Evolutionary conservation across 2,888 invertebrate species (phyloP).

Genomic region (Dasypogon diadema): DNA sequence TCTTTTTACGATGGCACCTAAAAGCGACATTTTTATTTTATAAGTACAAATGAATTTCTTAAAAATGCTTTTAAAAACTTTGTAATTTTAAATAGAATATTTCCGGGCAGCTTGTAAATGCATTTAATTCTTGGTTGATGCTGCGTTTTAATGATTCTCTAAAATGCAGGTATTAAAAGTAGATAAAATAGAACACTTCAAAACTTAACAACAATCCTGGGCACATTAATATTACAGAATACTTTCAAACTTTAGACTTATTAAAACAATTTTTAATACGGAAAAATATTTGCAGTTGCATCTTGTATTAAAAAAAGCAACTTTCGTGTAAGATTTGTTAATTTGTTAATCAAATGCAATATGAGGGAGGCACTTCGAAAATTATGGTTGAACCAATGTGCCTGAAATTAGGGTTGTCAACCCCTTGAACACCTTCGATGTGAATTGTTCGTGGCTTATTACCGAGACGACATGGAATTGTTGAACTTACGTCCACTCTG

Average conservation of each 20-base stretch:
- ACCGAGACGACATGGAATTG: constrained; percentile 86
- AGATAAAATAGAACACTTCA: not conserved
- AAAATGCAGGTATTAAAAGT: constrained; percentile 2
- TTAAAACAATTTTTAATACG: not conserved
- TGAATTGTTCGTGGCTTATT: constrained; percentile 75
- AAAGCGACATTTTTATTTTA: constrained; percentile 18
- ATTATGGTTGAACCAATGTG: constrained; percentile 65
- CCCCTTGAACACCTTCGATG: constrained; percentile 64
- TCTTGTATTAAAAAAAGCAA: constrained; percentile 35
- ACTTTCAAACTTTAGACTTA: not conserved
- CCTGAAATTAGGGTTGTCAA: constrained; percentile 66
- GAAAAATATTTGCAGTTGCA: not conserved
- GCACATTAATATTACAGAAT: constrained; percentile 3
- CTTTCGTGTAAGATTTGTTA: constrained; percentile 15
- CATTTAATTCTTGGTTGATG: not conserved
- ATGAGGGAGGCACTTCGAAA: constrained; percentile 67
- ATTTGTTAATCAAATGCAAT: constrained; percentile 62
- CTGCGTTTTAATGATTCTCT: not conserved
- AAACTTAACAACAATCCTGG: constrained; percentile 12
- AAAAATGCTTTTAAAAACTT: not conserved
- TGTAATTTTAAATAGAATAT: not conserved
- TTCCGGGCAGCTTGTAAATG: constrained; percentile 3
- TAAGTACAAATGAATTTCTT: constrained; percentile 39
- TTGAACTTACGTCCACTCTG: constrained; percentile 78
- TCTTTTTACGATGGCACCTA: constrained; percentile 47